Evolutionary conservation across 2,797 vertebrate genomes (phyloP).

Genomic region (Sebastes cheni): DNA sequence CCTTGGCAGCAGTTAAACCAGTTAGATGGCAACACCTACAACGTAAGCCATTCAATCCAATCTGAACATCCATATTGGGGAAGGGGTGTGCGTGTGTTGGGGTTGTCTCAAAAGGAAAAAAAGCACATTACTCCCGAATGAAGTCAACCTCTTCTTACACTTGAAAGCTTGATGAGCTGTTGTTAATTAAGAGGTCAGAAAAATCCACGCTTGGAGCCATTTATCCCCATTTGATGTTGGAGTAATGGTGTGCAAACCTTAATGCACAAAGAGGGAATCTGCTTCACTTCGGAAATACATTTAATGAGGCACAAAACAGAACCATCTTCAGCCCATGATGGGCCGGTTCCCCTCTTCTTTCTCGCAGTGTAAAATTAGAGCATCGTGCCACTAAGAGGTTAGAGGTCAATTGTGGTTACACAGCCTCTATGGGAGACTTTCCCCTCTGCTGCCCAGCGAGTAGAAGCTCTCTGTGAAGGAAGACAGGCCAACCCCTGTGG

Average conservation of each 20-base stretch:
- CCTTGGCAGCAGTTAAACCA: slow-evolving; percentile 68
- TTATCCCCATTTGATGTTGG: background rate
- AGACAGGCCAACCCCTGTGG: background rate
- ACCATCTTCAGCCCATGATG: slow-evolving; percentile 13
- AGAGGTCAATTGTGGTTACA: slow-evolving; percentile 53
- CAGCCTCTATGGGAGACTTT: slow-evolving; percentile 34
- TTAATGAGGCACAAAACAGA: slow-evolving; percentile 12
- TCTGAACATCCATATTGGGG: slow-evolving; percentile 22
- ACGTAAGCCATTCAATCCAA: slow-evolving; percentile 39
- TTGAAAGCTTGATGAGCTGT: slow-evolving; percentile 11
- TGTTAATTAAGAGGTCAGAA: slow-evolving; percentile 39
- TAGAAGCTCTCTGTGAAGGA: background rate
- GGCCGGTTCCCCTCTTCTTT: slow-evolving; percentile 27
- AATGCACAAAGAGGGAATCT: background rate
- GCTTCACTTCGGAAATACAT: slow-evolving; percentile 3
- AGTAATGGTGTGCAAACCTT: background rate
- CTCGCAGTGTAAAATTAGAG: slow-evolving; percentile 49
- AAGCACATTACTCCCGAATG: slow-evolving; percentile 40
- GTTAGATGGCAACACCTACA: slow-evolving; percentile 73
- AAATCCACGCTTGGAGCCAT: background rate
- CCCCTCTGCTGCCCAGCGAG: background rate
- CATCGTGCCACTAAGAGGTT: slow-evolving; percentile 43
- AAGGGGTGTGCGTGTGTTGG: slow-evolving; percentile 10
- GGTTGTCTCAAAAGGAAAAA: slow-evolving; percentile 45
- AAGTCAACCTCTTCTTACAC: slow-evolving; percentile 10